These are phyloP conservation scores for Hirundichthys speculiger DNA, from an alignment of 2,113 vertebrate species.

Conservation along the genomic window DNA sequence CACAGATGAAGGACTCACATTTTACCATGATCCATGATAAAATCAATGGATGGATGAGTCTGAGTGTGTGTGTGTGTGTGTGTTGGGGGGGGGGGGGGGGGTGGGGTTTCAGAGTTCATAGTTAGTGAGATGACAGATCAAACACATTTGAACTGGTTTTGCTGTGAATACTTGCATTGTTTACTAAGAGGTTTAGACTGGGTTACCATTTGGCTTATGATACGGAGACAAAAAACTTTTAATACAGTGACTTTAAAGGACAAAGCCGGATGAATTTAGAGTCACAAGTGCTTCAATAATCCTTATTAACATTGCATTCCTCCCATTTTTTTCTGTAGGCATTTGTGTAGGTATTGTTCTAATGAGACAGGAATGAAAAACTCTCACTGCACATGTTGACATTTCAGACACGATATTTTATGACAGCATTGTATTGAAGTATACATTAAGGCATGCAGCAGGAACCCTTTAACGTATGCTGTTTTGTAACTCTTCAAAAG, in stretches of 20 bases:
- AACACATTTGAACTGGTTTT: constrained; percentile 49
- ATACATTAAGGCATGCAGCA: background rate
- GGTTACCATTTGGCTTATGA: constrained; percentile 48
- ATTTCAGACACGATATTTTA: background rate
- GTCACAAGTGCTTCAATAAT: constrained; percentile 78
- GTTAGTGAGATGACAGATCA: constrained; percentile 23
- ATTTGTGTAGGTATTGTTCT: constrained; percentile 66
- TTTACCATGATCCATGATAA: too few relatives aligned
- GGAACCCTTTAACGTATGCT: background rate
- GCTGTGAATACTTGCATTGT: constrained; percentile 71
- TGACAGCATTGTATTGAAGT: background rate
- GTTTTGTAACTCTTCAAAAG: background rate
- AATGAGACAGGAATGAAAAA: constrained; percentile 30
- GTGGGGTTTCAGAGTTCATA: constrained; percentile 35
- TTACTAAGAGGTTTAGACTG: constrained; percentile 64
- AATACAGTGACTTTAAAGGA: constrained; percentile 61
- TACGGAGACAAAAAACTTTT: constrained; percentile 47
- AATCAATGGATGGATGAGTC: background rate
- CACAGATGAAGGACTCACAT: too few relatives aligned
- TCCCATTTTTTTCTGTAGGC: constrained; percentile 41
- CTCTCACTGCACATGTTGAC: background rate
- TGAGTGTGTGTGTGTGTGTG: too few relatives aligned
- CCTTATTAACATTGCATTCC: constrained; percentile 77
- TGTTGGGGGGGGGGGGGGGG: too few relatives aligned
- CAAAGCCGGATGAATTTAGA: constrained; percentile 80